Base-by-base conservation (phyloP, 2,113 vertebrate genomes). In the Typhlomys cinereus region DNA sequence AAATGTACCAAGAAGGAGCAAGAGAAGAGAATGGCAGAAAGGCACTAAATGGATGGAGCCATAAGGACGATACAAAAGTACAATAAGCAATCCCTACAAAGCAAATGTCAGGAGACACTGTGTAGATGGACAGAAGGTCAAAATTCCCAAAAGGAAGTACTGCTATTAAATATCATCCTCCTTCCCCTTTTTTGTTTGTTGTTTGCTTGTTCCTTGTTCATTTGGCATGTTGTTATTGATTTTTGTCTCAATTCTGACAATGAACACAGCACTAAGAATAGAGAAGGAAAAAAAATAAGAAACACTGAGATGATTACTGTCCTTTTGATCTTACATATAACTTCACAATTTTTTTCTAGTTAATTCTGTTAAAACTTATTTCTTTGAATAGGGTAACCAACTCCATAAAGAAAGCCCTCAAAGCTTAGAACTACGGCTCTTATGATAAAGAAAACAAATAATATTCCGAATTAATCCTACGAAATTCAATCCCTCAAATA, bases 141-240 rank as follows among this genome's bases (percentile, higher is more conserved):
- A 79, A 67, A 91, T 69, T 91, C 66, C 20, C 34, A 1, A 61
- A 61, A 91, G 14, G 8, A 31, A 52, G 23, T 13, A 48, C 4
- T 66, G 74, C 36, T 20, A 34, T 76, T 73, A 39, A 20, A n/a
- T n/a, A n/a, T n/a, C n/a, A 10, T 12, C 10, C 83, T 50, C 4
- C 70, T 64, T 90, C 70, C 18, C 73, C n/a, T 84, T 94, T n/a
- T 25, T 81, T 39, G 57, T 66, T 88, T n/a, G n/a, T 90, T 46
- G 3, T 36, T 90, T 89, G 7, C 79, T 93, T 50, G 73, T 80
- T 88, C 31, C 20, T n/a, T 75, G 41, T 44, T 39, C 11, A 89
- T 76, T 50, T 76, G 76, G 64, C 48, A 74, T 23, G 2, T 57
- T 79, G 84, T 89, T 86, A 79, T 88, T 93, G 44, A 95, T 71